Evolutionary conservation across 2,797 vertebrate genomes (phyloP), one percentile per base, ranked within the genome.

Genomic region (Heterohyrax brucei): DNA sequence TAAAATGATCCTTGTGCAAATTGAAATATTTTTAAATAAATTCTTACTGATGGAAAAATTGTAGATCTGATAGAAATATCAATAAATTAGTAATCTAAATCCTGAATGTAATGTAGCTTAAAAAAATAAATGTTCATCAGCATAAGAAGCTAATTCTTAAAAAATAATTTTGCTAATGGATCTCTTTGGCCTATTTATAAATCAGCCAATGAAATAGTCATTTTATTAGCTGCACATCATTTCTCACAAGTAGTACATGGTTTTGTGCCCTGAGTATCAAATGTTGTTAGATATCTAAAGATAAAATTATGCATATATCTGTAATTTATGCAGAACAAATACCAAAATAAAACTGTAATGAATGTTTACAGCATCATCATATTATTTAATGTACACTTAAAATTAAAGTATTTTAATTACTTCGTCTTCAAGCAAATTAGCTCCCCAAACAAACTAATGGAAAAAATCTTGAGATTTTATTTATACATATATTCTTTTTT

Each of bases 351-450:
- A 97, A 64, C 87, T 96, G 93, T 98, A 97, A 97, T 98, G 72
- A 96, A 97, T 97, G 81, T 96, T 98, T 96, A 97, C 39, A 97
- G 1, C 66, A 96, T 96, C 0, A 91, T 93, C 93, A 78, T 95
- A 97, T 97, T 98, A 96, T 97, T 97, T 97, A 97, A 97, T 97
- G 94, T 92, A 93, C 81, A 94, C 83, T 97, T 97, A 97, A 98
- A 98, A 93, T 91, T 9, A 97, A 98, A 97, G 75, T 21, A 96
- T 97, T 97, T 98, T 96, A 98, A 97, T 97, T 96, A 80, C 24
- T 50, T 88, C 53, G 97, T 97, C 92, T 98, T 98, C 88, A 98
- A 91, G 96, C 10, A 97, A 77, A 97, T 98, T 97, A 97, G 94
- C 0, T 89, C 66, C 94, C 94, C 80, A 96, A 97, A 97, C 53